A percentile compares a stretch with the other conserved stretches of the same genome.
Evolutionary conservation across 2,113 vertebrate species (phyloP).

Genomic region (Noctilio leporinus): DNA sequence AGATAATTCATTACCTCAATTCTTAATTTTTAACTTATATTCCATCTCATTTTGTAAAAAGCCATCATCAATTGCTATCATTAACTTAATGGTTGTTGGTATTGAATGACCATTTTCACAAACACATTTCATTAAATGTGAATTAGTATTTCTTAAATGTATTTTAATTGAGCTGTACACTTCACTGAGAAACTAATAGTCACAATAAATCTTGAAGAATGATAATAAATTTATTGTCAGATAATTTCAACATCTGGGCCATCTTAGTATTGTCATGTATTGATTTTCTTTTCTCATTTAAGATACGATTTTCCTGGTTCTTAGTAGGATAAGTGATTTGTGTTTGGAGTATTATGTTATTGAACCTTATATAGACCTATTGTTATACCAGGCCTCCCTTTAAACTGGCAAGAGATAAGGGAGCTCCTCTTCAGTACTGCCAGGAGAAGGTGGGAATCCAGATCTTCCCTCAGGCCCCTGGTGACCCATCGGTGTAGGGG

Average conservation of each 20-base stretch:
- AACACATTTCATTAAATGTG: not conserved
- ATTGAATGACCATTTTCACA: not conserved
- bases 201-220: not conserved
- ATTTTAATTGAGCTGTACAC: not conserved
- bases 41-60: not conserved
- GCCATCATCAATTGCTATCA: not conserved
- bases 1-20: not conserved
- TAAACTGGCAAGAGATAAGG: not conserved
- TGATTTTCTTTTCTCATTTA: not conserved
- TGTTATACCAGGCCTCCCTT: not conserved
- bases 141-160: not conserved
- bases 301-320: not conserved
- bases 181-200: not conserved
- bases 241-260: not conserved
- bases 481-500: accelerated
- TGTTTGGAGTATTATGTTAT: not conserved
- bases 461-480: not conserved
- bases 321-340: not conserved
- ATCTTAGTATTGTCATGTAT: not conserved
- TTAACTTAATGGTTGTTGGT: not conserved
- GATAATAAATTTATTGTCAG: not conserved
- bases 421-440: not conserved
- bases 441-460: not conserved
- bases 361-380: not conserved
- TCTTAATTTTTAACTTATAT: not conserved